These are phyloP conservation scores for Propithecus deckenii DNA, from an alignment of 2,797 vertebrate genomes.

Conservation along the genomic window DNA sequence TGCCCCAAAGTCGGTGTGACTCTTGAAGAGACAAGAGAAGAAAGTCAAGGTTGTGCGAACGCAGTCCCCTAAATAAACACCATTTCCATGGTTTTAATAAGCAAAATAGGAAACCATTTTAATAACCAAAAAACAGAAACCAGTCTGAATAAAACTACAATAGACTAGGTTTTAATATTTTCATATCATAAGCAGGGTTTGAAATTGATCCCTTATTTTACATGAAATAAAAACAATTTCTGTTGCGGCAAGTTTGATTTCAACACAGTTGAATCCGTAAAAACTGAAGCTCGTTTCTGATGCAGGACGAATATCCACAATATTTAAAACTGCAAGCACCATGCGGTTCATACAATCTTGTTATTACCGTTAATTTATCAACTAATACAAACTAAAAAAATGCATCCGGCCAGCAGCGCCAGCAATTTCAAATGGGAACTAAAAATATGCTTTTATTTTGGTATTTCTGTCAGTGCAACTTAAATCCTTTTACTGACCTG, in stretches of 20 bases:
- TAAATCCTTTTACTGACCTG: conserved; percentile 98
- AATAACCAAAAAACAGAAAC: conserved; percentile 99
- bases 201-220: conserved; percentile 98
- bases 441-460: conserved; percentile 96
- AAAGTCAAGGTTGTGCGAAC: conserved; percentile 68
- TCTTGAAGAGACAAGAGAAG: conserved; percentile 53
- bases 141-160: conserved; percentile 99
- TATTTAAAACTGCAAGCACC: conserved; percentile 99
- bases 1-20: background rate
- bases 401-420: conserved; percentile 99
- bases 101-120: conserved; percentile 99
- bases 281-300: conserved; percentile 94
- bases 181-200: conserved; percentile 99
- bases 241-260: conserved; percentile 98
- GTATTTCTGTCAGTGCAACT: conserved; percentile 95
- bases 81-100: conserved; percentile 99
- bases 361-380: conserved; percentile 99
- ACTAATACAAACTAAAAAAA: conserved; percentile 94
- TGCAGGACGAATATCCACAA: conserved; percentile 97
- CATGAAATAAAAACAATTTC: conserved; percentile 96
- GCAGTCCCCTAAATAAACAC: conserved; percentile 88
- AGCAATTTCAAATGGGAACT: conserved; percentile 92
- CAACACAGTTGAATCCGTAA: conserved; percentile 99
- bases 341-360: conserved; percentile 98
- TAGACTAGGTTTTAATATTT: conserved; percentile 98